Evolutionary conservation across 2,797 vertebrate species (phyloP).

Genomic region (Clarias platycephalus): DNA sequence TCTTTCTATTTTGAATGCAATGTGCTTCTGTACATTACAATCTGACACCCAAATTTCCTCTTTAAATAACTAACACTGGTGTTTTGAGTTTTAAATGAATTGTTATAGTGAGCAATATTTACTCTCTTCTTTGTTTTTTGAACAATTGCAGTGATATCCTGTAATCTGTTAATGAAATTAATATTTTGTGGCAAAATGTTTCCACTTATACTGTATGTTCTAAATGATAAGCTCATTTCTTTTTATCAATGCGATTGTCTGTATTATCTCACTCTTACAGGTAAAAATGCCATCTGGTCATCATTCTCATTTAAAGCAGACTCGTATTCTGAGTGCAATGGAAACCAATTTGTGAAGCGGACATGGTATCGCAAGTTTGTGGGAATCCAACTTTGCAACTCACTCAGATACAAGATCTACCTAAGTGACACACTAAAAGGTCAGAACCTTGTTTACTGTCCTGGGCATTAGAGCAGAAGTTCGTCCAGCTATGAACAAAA

Average conservation of each 20-base stretch:
- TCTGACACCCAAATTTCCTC: not conserved
- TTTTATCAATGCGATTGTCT: not conserved
- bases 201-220: not conserved
- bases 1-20: too few relatives aligned
- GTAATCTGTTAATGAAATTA: not conserved
- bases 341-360: slow-evolving; percentile 91
- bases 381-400: slow-evolving; percentile 97
- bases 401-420: slow-evolving; percentile 98
- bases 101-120: not conserved
- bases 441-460: slow-evolving; percentile 62
- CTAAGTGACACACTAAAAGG: slow-evolving; percentile 94
- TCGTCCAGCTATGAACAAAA: not conserved
- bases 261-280: slow-evolving; percentile 61
- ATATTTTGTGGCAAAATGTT: not conserved
- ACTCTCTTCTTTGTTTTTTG: not conserved
- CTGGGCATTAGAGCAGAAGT: not conserved
- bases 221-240: not conserved
- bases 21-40: not conserved
- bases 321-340: slow-evolving; percentile 90
- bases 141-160: not conserved
- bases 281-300: slow-evolving; percentile 97
- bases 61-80: not conserved
- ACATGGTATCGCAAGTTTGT: slow-evolving; percentile 99
- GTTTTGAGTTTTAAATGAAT: not conserved
- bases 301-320: slow-evolving; percentile 90